These are phyloP conservation scores for Aphaenogaster floridana DNA, from an alignment of 1,140 invertebrate species.

Conservation along the genomic window DNA sequence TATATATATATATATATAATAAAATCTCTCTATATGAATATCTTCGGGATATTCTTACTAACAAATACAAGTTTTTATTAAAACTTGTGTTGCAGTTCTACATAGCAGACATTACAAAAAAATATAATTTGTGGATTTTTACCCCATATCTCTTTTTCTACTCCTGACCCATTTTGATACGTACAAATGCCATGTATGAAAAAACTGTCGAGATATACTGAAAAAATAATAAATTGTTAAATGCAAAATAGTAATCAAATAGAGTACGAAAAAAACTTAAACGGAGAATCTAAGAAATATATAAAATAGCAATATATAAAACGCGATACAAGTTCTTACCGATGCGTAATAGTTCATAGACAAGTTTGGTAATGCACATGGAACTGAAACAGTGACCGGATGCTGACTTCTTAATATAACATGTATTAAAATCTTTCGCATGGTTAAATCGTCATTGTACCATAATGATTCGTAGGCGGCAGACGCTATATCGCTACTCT, in stretches of 20 bases:
- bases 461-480: slow-evolving; percentile 33
- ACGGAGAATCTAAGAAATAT: not conserved
- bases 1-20: not conserved
- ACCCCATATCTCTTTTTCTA: not conserved
- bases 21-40: not conserved
- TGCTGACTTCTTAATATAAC: slow-evolving; percentile 36
- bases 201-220: slow-evolving; percentile 51
- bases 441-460: not conserved
- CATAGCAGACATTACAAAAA: not conserved
- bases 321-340: not conserved
- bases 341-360: slow-evolving; percentile 51
- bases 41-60: not conserved
- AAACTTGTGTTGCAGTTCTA: not conserved
- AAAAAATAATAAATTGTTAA: slow-evolving; percentile 1
- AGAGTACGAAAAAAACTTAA: not conserved
- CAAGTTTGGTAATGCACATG: slow-evolving; percentile 28
- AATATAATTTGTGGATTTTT: slow-evolving; percentile 5
- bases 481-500: slow-evolving; percentile 26
- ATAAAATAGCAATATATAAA: not conserved
- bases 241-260: not conserved
- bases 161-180: slow-evolving; percentile 24
- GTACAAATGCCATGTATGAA: slow-evolving; percentile 47
- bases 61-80: slow-evolving; percentile 16
- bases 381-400: slow-evolving; percentile 37
- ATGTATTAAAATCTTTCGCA: slow-evolving; percentile 4